Evolutionary conservation across 2,888 invertebrate genomes (phyloP), one percentile per base, ranked within the genome.

Genomic region (Brachypterus glaber): DNA sequence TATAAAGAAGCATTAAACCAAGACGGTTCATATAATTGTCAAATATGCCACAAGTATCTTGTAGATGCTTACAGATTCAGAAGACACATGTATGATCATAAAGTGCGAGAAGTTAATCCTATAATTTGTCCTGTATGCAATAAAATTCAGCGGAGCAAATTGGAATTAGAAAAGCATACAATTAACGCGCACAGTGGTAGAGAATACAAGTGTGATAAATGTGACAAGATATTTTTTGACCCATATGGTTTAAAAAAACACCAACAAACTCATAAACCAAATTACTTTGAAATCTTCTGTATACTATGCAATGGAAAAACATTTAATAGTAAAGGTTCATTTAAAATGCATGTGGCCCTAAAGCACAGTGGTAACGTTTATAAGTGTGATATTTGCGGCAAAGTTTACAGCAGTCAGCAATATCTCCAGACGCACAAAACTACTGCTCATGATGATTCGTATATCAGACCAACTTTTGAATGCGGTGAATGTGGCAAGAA

Each of bases 281-380:
- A 58, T 70, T 17, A 73, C 73, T 2, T 71, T 64, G 27, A 63
- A 68, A 11, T 74, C 74, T 40, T n/a, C n/a, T n/a, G n/a, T n/a
- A n/a, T n/a, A n/a, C n/a, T 21, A 21, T 21, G 21, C 21, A 21
- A 21, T 21, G 21, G 7, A 9, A 21, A 21, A 21, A 21, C 21
- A 7, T 21, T 21, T 21, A 5, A 7, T 5, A 21, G 9, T 9
- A 21, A 21, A 21, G 21, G 9, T 21, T 5, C 21, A 21, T 9
- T n/a, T n/a, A n/a, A n/a, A n/a, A 21, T 7, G 9, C 21, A 21
- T 9, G 21, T 21, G 5, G 21, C 21, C 21, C 9, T 7, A 7
- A 21, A 21, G 21, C 21, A 21, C 21, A 7, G 5, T 21, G 21
- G 21, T 7, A 9, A 7, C 9, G 21, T 21, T 21, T 21, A 21